Base-by-base conservation (phyloP, 2,797 vertebrate species). In the Myotis planiceps region DNA sequence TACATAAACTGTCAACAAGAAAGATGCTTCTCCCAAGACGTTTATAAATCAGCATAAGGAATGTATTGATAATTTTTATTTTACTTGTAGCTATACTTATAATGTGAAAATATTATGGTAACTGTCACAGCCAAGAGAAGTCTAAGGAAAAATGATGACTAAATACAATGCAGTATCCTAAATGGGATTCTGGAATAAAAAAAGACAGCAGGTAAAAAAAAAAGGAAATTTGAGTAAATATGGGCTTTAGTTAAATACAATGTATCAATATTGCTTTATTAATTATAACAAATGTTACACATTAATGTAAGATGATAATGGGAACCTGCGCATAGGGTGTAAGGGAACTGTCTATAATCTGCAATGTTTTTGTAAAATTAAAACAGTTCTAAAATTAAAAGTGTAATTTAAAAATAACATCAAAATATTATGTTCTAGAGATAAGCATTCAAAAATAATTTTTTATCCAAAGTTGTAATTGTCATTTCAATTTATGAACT, bases 101-200 rank as follows among this genome's bases (percentile, higher is more conserved):
- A 92, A 76, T 37, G 4, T 88, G 74, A 92, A 84, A 49, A 34
- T 94, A 81, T 90, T 86, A 37, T 79, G 25, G 10, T 83, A 37
- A 71, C n/a, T 87, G 5, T 95, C 78, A 83, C 19, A 80, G n/a
- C 49, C 55, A 85, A 60, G 27, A 63, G 10, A 5, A 84, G 9
- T 9, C 25, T 45, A 34, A 94, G 58, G 63, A 71, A 69, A 81
- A 92, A 81, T 72, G 19, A 47, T 19, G 25, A 18, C 19, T 60
- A 66, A 82, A 66, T 92, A 9, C 29, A 47, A 88, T 68, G 9
- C 81, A 74, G 13, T 55, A 21, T 53, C 60, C 15, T 91, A 82
- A 63, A 53, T 74, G 25, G 49, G 18, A 92, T 92, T 58, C 69
- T 90, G 37, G 13, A 74, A 80, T n/a, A 45, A 25, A 84, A 94